phyloP scores from a whole-genome alignment of 2,113 vertebrate genomes.

The Pterocles gutturalis region DNA sequence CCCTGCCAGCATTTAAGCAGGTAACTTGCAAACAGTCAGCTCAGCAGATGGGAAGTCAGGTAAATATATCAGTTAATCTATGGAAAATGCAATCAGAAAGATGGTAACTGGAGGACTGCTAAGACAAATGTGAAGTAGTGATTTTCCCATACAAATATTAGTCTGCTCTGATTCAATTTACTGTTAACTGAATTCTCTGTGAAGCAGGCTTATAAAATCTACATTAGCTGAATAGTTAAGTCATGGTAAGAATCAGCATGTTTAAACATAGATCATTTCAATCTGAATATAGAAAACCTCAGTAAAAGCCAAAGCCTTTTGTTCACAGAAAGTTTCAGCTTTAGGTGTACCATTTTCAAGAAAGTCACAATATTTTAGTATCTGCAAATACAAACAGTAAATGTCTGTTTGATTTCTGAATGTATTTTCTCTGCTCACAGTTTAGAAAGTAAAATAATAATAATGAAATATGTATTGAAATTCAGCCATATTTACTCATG shows the following conservation, averaged over 20 bases:
- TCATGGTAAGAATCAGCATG: background rate
- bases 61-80: background rate
- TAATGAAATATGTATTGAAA: background rate
- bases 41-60: constrained; percentile 14
- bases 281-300: background rate
- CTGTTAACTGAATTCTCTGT: background rate
- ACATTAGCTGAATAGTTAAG: background rate
- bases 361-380: background rate
- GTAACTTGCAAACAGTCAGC: background rate
- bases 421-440: background rate
- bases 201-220: background rate
- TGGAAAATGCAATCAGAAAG: constrained; percentile 1
- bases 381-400: background rate
- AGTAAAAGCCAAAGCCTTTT: background rate
- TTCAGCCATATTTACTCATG: background rate
- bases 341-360: background rate
- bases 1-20: constrained; percentile 7
- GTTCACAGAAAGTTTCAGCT: background rate
- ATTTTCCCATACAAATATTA: background rate
- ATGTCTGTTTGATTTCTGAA: background rate
- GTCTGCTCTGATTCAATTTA: background rate
- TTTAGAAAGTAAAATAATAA: background rate
- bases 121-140: background rate
- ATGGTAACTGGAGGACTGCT: background rate
- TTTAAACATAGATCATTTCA: background rate